A percentile compares a stretch with the other conserved stretches of the same genome.
Conservation (phyloP, 2,888 invertebrate genomes). For the Mimas tiliae region DNA sequence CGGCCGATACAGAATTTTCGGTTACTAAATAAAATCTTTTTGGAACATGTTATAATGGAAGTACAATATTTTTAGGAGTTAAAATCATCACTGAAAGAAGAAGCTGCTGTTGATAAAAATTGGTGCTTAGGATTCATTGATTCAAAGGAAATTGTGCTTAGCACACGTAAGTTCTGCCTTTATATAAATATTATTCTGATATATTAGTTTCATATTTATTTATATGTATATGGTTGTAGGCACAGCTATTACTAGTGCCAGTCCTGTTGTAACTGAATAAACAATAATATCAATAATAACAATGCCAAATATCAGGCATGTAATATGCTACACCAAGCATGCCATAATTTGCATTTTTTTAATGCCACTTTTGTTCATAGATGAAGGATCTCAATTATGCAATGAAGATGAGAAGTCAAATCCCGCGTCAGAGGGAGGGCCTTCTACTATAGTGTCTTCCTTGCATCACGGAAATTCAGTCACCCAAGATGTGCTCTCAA, state of each 20-base stretch:
- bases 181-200: not conserved
- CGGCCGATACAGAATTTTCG: no score
- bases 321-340: no score
- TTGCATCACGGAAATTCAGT: conserved; percentile 34
- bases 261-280: no score
- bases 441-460: conserved; percentile 42
- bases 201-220: not conserved
- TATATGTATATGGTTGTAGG: no score
- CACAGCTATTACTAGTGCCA: no score
- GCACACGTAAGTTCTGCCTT: conserved; percentile 53
- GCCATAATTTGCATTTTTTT: not conserved
- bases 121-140: conserved; percentile 59
- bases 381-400: conserved; percentile 46
- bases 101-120: conserved; percentile 44
- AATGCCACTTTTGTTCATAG: conserved; percentile 43
- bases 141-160: conserved; percentile 52
- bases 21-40: no score
- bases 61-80: not conserved
- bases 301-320: no score
- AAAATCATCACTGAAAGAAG: conserved; percentile 30
- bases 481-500: conserved; percentile 31
- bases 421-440: conserved; percentile 41
- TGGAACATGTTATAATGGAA: no score
- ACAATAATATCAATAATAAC: no score
- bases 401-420: conserved; percentile 46